Evolutionary conservation across 2,888 invertebrate genomes (phyloP).

Genomic region (Drosophila mercatorum): DNA sequence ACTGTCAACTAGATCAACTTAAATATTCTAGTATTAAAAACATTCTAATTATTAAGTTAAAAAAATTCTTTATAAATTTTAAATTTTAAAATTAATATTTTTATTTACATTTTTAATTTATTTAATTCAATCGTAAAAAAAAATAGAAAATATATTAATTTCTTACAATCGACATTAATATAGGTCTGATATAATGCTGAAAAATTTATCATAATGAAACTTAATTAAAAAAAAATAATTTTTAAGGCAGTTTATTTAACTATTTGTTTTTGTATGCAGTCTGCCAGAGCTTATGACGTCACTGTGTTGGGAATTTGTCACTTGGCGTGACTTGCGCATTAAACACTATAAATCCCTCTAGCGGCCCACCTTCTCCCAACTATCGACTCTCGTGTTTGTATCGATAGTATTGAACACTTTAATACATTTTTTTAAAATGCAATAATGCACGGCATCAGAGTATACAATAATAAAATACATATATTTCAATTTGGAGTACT

Average conservation of each 20-base stretch:
- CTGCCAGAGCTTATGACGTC: background rate
- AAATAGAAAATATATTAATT: too few species aligned
- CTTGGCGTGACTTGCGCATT: slow-evolving; percentile 17
- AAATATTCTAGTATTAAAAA: too few species aligned
- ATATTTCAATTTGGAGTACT: background rate
- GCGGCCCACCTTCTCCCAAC: background rate
- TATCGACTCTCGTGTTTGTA: background rate
- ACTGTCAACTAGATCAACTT: too few species aligned
- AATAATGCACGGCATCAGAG: background rate
- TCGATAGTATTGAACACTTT: background rate
- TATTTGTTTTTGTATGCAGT: background rate
- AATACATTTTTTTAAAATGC: background rate
- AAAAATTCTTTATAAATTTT: too few species aligned
- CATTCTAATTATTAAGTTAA: too few species aligned
- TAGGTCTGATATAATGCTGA: background rate
- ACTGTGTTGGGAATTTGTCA: slow-evolving; percentile 2
- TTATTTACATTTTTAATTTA: too few species aligned
- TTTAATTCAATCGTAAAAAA: too few species aligned
- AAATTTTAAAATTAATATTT: too few species aligned
- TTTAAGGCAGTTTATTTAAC: background rate
- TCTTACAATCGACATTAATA: background rate
- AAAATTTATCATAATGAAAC: background rate
- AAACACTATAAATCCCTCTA: background rate
- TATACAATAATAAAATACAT: background rate
- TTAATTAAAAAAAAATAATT: background rate